Evolutionary conservation across 2,113 vertebrate species (phyloP).

Genomic region (western clawed frog (Xenopus tropicalis)): UCB_Xtro_10.0 CM004447.2:112437501-112438000

Average conservation of each 20-base stretch:
- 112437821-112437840: too few species aligned
- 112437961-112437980: conserved; percentile 32
- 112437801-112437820: too few species aligned
- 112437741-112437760: neutral
- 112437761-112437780: neutral
- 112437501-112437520: too few species aligned
- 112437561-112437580: too few species aligned
- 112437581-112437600: too few species aligned
- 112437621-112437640: neutral
- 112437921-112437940: neutral
- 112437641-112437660: neutral
- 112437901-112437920: neutral
- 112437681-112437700: conserved; percentile 61
- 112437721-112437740: conserved; percentile 1
- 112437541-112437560: too few species aligned
- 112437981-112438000: conserved; percentile 5
- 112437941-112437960: conserved; percentile 26
- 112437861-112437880: neutral
- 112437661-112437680: conserved; percentile 57
- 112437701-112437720: conserved; percentile 10
- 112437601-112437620: too few species aligned
- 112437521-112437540: too few species aligned
- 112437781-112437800: neutral
- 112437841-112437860: neutral
- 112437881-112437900: conserved; percentile 18